Evolutionary conservation across 53 echinoderm and acorn worm genomes (phyloP), one percentile per base, ranked within the genome.

Genomic region (Glandiceps talaboti): DNA sequence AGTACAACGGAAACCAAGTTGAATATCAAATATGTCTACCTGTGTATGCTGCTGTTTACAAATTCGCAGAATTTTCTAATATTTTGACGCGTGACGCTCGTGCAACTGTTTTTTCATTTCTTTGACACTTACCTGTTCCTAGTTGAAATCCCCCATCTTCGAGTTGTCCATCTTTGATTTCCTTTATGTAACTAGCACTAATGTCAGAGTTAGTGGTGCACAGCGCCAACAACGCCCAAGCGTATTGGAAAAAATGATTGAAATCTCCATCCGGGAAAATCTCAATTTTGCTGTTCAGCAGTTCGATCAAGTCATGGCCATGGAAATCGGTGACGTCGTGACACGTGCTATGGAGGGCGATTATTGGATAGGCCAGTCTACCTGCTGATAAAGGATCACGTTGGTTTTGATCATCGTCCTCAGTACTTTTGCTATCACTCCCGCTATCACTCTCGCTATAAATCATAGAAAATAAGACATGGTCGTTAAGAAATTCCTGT

Each of bases 311-410:
- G 77, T 92, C 77, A 82, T 90, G 82, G 76, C 91, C 90, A 28
- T 88, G 77, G 82, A 88, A 94, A 76, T 92, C 80, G 14, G 85
- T 77, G 77, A 33, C 81, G 76, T 92, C 79, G 33, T 88, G 94
- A 80, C 94, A 94, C 25, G 94, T 92, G 6, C 91, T 72, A 25
- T 92, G 79, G 1, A 94, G 85, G 0, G 90, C 92, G 73, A 90
- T 88, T 29, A 87, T 81, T 81, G 91, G 89, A 73, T 83, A 83
- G 33, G 89, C 88, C 33, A 94, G 83, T 33, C 85, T 80, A 26
- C 85, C 83, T 0, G 88, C 73, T 0, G 90, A 76, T 76, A 90
- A 79, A 31, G 64, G 64, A 20, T 45, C 64, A 20, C 64, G 64
- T 45, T 6, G 64, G 6, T 6, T 45, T 45, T 6, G 64, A 20